These are phyloP conservation scores for Keiferia lycopersicella DNA, from an alignment of 2,888 invertebrate genomes.

Conservation along the genomic window DNA sequence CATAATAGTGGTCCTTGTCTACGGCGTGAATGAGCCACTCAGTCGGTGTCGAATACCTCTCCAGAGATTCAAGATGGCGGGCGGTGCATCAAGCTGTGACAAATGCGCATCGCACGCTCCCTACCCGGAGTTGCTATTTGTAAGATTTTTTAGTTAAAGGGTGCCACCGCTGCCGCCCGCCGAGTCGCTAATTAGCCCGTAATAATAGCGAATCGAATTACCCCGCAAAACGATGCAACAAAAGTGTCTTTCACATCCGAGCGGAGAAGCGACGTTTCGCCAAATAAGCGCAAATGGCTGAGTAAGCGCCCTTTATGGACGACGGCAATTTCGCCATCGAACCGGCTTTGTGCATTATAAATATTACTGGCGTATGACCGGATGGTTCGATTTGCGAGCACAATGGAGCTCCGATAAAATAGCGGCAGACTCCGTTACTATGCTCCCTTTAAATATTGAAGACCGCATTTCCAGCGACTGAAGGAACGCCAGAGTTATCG, in stretches of 20 bases:
- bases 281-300: conserved; percentile 20
- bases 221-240: conserved; percentile 29
- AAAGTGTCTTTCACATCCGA: background rate
- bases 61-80: conserved; percentile 61
- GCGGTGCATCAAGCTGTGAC: conserved; percentile 55
- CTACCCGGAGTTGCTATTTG: conserved; percentile 26
- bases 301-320: conserved; percentile 24
- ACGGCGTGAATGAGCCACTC: conserved; percentile 65
- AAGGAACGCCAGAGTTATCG: conserved; percentile 30
- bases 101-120: conserved; percentile 57
- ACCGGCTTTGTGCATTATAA: conserved; percentile 29
- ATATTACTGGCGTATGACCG: conserved; percentile 24
- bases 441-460: conserved; percentile 23
- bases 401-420: conserved; percentile 43
- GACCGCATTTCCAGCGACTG: conserved; percentile 20
- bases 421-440: conserved; percentile 29
- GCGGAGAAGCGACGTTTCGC: conserved; percentile 17
- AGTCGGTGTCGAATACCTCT: conserved; percentile 69
- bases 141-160: conserved; percentile 37
- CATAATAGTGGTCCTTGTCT: conserved; percentile 58
- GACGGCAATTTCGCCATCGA: conserved; percentile 33
- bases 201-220: conserved; percentile 40
- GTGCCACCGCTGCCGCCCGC: conserved; percentile 26
- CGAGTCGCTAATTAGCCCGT: conserved; percentile 38
- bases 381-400: conserved; percentile 32